A percentile compares a stretch with the other conserved stretches of the same genome.
phyloP scores from a whole-genome alignment of 2,113 vertebrate species.

The Peromyscus maniculatus region DNA sequence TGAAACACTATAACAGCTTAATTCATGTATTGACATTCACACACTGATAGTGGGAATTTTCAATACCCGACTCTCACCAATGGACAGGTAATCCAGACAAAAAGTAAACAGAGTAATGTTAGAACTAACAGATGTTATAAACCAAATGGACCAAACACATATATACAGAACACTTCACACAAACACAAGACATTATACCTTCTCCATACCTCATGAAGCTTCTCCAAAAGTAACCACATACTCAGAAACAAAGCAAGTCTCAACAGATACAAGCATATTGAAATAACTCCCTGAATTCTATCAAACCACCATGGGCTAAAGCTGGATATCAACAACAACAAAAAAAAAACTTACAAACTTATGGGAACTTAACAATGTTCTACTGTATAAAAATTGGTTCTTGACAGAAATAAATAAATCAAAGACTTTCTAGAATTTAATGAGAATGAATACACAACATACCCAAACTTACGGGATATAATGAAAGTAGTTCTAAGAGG shows the following conservation, averaged over 20 bases:
- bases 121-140: neutral
- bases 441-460: neutral
- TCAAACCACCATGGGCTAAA: neutral
- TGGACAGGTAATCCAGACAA: neutral
- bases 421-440: neutral
- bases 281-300: neutral
- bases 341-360: neutral
- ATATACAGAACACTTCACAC: neutral
- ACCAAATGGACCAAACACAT: neutral
- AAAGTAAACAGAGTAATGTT: neutral
- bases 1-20: neutral
- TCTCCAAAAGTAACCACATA: neutral
- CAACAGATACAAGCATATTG: neutral
- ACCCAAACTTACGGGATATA: neutral
- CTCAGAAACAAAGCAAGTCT: neutral
- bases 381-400: neutral
- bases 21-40: neutral
- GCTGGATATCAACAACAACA: neutral
- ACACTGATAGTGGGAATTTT: neutral
- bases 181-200: neutral
- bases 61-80: neutral
- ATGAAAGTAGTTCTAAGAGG: neutral
- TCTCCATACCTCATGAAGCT: neutral
- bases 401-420: neutral
- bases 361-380: neutral